A percentile compares a stretch with the other conserved stretches of the same genome.
These are phyloP conservation scores for Channa striata DNA, from an alignment of 2,797 vertebrate genomes.

Conservation along the genomic window DNA sequence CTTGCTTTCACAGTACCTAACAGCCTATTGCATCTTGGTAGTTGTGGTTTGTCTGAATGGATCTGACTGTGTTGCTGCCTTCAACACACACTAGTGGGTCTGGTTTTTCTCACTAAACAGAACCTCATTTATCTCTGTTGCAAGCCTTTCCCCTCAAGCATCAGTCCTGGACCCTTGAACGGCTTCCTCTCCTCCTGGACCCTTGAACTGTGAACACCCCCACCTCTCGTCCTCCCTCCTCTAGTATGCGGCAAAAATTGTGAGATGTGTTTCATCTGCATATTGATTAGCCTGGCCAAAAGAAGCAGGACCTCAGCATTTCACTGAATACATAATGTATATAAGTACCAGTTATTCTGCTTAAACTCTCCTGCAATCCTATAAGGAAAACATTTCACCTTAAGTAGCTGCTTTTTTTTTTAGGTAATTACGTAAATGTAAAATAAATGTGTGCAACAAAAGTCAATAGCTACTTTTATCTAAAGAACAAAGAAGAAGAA, in stretches of 20 bases:
- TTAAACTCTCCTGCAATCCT: slow-evolving; percentile 61
- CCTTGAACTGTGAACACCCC: slow-evolving; percentile 79
- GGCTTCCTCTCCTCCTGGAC: slow-evolving; percentile 69
- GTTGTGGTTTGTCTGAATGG: slow-evolving; percentile 80
- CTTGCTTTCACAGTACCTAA: slow-evolving; percentile 67
- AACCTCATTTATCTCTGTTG: slow-evolving; percentile 81
- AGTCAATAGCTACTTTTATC: slow-evolving; percentile 53
- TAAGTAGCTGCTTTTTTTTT: slow-evolving; percentile 62
- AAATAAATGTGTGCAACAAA: slow-evolving; percentile 34
- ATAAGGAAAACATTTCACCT: slow-evolving; percentile 44
- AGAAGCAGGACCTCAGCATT: slow-evolving; percentile 80
- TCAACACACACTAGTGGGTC: slow-evolving; percentile 66
- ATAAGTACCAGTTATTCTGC: slow-evolving; percentile 71
- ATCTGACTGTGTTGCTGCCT: slow-evolving; percentile 63
- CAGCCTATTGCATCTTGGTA: slow-evolving; percentile 81
- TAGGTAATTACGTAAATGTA: slow-evolving; percentile 50
- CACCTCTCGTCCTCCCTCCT: slow-evolving; percentile 18
- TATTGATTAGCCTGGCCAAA: slow-evolving; percentile 79
- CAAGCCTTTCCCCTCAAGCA: slow-evolving; percentile 70
- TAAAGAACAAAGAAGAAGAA: slow-evolving; percentile 46
- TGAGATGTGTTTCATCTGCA: slow-evolving; percentile 81
- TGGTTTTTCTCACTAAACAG: slow-evolving; percentile 62
- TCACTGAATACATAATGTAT: slow-evolving; percentile 82
- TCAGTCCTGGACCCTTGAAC: slow-evolving; percentile 76
- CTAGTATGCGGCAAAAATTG: slow-evolving; percentile 78